These are phyloP conservation scores for Oryzias curvinotus DNA, from an alignment of 2,113 vertebrate genomes.

Conservation along the genomic window DNA sequence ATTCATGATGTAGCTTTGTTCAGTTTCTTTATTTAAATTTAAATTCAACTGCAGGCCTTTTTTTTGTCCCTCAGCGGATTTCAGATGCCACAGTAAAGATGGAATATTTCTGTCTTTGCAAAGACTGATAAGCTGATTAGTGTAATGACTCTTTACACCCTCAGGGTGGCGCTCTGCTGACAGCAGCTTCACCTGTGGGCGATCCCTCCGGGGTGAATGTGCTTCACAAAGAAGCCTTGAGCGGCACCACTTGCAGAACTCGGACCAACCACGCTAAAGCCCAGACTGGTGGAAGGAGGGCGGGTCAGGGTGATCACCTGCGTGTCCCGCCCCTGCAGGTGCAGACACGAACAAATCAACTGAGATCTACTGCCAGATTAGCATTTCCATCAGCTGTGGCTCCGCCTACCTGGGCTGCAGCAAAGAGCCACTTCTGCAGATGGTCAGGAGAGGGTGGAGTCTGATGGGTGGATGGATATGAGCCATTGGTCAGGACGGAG, in stretches of 20 bases:
- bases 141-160: not conserved
- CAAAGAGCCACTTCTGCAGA: constrained; percentile 82
- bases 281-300: constrained; percentile 86
- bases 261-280: constrained; percentile 93
- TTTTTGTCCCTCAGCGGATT: no score
- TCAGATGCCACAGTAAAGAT: no score
- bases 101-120: no score
- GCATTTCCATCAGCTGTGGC: not conserved
- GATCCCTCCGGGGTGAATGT: constrained; percentile 89
- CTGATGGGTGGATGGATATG: constrained; percentile 6
- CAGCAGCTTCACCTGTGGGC: constrained; percentile 81
- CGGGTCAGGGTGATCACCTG: constrained; percentile 85
- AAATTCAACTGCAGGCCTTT: no score
- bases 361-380: not conserved
- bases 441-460: constrained; percentile 69
- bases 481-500: constrained; percentile 42
- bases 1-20: no score
- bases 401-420: constrained; percentile 81
- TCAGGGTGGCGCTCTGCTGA: not conserved
- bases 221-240: constrained; percentile 87
- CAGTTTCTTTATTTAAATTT: no score
- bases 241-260: constrained; percentile 78
- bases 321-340: constrained; percentile 82
- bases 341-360: constrained; percentile 12
- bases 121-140: no score